Percentiles rank a stretch among this genome's conserved stretches.
phyloP scores from a whole-genome alignment of 1,140 invertebrate genomes.

The Caenorhabditis inopinata region DNA sequence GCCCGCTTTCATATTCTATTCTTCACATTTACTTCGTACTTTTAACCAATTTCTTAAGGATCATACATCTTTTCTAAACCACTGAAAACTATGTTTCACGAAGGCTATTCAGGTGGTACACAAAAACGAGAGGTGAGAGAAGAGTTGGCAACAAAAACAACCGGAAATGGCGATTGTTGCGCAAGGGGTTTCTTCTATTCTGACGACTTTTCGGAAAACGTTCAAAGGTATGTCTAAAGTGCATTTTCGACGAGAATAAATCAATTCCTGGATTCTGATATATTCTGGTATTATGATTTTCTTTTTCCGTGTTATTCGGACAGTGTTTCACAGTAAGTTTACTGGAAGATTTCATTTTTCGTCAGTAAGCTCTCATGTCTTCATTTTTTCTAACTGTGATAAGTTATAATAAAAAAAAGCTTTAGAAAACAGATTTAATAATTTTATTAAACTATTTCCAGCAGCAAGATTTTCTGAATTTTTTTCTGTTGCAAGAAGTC shows the following conservation, averaged over 20 bases:
- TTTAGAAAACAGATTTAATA: no score
- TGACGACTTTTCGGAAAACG: conserved; percentile 28
- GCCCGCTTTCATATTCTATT: not conserved
- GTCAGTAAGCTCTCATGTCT: no score
- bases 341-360: no score
- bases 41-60: not conserved
- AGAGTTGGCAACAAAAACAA: not conserved
- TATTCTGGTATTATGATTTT: not conserved
- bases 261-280: not conserved
- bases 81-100: not conserved
- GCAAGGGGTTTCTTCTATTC: not conserved
- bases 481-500: no score
- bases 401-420: no score
- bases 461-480: no score
- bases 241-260: not conserved
- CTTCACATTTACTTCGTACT: not conserved
- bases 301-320: not conserved
- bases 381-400: no score
- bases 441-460: no score
- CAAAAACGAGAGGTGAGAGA: not conserved
- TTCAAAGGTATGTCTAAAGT: conserved; percentile 22
- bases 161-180: conserved; percentile 33
- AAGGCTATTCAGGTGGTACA: conserved; percentile 9
- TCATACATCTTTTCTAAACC: not conserved
- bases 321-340: not conserved